These are phyloP conservation scores for Pseudococcus jackbeardsleyi DNA, from an alignment of 2,888 invertebrate species.

Conservation along the genomic window DNA sequence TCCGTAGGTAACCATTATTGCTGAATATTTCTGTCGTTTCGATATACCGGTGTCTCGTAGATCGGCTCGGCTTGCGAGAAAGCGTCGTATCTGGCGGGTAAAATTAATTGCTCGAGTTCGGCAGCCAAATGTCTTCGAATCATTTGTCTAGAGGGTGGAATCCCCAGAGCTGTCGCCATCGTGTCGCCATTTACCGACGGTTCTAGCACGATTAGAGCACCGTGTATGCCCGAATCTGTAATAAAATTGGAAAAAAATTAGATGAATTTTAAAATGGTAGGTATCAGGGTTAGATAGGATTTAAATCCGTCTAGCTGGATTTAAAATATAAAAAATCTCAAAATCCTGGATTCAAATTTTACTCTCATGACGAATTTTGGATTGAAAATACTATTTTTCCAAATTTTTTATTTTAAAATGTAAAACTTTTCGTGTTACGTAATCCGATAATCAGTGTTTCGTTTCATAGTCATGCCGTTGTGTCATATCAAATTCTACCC, in stretches of 20 bases:
- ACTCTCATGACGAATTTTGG: no score
- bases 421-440: no score
- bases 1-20: conserved; percentile 53
- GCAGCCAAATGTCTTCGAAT: conserved; percentile 91
- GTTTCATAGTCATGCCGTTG: no score
- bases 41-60: conserved; percentile 63
- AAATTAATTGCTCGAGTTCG: conserved; percentile 90
- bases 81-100: conserved; percentile 87
- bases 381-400: no score
- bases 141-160: conserved; percentile 93
- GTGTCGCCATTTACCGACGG: conserved; percentile 95
- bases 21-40: conserved; percentile 60
- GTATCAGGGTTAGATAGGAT: neutral
- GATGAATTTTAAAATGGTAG: neutral
- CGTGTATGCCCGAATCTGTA: conserved; percentile 93
- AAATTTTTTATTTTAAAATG: no score
- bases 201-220: conserved; percentile 92
- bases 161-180: conserved; percentile 92
- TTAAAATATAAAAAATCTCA: no score
- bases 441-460: no score
- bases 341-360: no score
- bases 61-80: conserved; percentile 63
- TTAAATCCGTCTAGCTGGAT: no score
- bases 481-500: no score
- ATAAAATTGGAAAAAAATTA: neutral